Evolutionary conservation across 2,888 invertebrate genomes (phyloP), one percentile per base, ranked within the genome.

Genomic region (Coremacera marginata): DNA sequence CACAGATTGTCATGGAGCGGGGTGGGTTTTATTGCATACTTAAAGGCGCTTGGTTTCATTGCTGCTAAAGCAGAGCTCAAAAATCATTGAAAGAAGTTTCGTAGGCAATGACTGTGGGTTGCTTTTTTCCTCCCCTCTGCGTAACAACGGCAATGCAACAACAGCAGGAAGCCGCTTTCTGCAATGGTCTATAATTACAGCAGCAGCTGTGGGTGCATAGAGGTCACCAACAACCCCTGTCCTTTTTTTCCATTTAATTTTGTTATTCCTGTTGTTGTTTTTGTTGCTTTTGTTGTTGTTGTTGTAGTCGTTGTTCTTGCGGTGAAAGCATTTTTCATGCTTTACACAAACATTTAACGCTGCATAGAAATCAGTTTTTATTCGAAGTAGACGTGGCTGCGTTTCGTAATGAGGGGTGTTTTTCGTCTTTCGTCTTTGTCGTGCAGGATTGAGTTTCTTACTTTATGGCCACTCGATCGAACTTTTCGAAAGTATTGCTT

Each of bases 251-350:
- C 19, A 27, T n/a, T 25, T 31, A 27, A 27, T 55, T 55, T 51
- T 70, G 19, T 25, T 52, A 5, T 51, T 22, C 25, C n/a, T n/a
- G n/a, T n/a, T n/a, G n/a, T n/a, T n/a, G n/a, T n/a, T n/a, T 19
- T 70, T 3, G 49, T n/a, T 19, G 7, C 8, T n/a, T 5, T 67
- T 70, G 49, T 27, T 14, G 22, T 44, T 31, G 51, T 49, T 27
- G 49, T 52, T 22, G 52, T 27, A 5, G 27, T 16, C 27, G 27
- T 70, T 70, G 70, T 70, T 70, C 19, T 57, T 70, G 70, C 14
- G 70, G 70, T 70, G 37, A 70, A 55, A 70, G 34, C 55, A 57
- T 34, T 68, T 68, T 68, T 68, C 68, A 25, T 68, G 68, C 51
- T 68, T 27, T 49, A 25, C 68, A 49, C n/a, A 65, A 65, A n/a